phyloP scores from a whole-genome alignment of 2,113 vertebrate species.

The Pangasianodon hypophthalmus region DNA sequence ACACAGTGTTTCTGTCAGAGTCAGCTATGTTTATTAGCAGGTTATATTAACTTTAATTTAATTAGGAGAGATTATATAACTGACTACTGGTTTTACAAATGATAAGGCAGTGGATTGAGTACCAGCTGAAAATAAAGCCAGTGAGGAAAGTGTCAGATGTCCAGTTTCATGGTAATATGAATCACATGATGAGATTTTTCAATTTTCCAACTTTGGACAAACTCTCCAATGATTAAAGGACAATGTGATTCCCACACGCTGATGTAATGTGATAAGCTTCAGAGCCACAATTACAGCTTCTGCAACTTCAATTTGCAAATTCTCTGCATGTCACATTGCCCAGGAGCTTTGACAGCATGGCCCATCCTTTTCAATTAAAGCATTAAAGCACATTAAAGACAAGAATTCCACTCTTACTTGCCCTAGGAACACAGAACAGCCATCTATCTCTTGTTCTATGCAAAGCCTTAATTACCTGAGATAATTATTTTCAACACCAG shows the following conservation, averaged over 20 bases:
- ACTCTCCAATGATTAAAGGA: conserved; percentile 43
- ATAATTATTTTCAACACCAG: conserved; percentile 78
- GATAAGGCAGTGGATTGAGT: conserved; percentile 16
- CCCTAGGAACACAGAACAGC: conserved; percentile 65
- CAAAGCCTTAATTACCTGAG: conserved; percentile 79
- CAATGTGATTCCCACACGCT: conserved; percentile 35
- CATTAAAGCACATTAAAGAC: conserved; percentile 73
- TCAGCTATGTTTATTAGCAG: background rate
- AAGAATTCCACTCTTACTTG: conserved; percentile 25
- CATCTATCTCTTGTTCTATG: conserved; percentile 70
- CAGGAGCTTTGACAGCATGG: conserved; percentile 61
- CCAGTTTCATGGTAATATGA: conserved; percentile 27
- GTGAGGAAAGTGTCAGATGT: conserved; percentile 29
- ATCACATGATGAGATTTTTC: conserved; percentile 25
- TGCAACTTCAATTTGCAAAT: conserved; percentile 45
- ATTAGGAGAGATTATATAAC: background rate
- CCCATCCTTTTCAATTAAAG: conserved; percentile 75
- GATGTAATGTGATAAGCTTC: conserved; percentile 42
- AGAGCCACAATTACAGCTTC: conserved; percentile 48
- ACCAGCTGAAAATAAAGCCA: background rate
- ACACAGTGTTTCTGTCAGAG: background rate
- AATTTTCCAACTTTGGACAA: conserved; percentile 41
- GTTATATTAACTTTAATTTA: conserved; percentile 5
- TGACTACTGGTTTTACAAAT: background rate
- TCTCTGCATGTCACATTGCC: conserved; percentile 61